phyloP scores from a whole-genome alignment of 2,888 invertebrate species.

The Pecten maximus region DNA sequence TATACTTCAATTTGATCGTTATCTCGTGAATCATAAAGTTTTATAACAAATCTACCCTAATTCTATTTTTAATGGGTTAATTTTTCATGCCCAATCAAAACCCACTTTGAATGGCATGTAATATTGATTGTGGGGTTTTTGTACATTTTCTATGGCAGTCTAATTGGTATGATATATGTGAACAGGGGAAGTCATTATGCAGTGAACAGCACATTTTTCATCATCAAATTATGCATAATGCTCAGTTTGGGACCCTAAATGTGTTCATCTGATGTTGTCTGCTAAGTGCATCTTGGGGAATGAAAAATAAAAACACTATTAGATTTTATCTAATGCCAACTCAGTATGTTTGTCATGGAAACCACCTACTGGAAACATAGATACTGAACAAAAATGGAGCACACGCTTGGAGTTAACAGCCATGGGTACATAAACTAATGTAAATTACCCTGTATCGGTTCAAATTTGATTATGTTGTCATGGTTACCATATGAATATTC shows the following conservation, averaged over 20 bases:
- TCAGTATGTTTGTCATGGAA: constrained; percentile 13
- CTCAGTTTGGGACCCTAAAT: constrained; percentile 9
- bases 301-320: not conserved
- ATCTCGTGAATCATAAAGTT: no score
- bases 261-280: not conserved
- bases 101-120: not conserved
- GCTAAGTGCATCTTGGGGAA: not conserved
- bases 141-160: not conserved
- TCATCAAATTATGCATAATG: constrained; percentile 5
- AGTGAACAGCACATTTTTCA: not conserved
- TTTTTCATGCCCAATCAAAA: not conserved
- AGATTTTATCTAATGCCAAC: not conserved
- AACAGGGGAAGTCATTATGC: not conserved
- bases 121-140: not conserved
- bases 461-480: constrained; percentile 7
- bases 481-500: not conserved
- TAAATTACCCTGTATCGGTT: not conserved
- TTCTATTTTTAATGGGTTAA: not conserved
- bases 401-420: not conserved
- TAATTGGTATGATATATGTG: not conserved
- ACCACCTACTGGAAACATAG: not conserved
- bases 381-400: not conserved
- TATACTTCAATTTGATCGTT: no score
- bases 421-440: not conserved
- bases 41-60: not conserved